Evolutionary conservation across 2,113 vertebrate genomes (phyloP).

Genomic region (Antechinus stuartii): DNA sequence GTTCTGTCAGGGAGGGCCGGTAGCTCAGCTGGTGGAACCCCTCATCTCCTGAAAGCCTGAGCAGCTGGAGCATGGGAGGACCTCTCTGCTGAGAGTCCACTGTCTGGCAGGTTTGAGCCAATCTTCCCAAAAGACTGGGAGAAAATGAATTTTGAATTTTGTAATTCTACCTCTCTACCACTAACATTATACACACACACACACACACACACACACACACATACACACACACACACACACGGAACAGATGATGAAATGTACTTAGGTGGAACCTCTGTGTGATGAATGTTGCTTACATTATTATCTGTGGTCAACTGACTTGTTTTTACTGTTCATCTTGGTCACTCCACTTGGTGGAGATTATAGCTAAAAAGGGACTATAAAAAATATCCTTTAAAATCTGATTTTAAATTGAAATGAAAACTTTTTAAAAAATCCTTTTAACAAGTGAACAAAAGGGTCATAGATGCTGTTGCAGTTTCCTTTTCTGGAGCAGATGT

Average conservation of each 20-base stretch:
- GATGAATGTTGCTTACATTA: not conserved
- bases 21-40: not conserved
- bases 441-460: no score
- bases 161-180: not conserved
- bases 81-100: not conserved
- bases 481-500: no score
- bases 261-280: not conserved
- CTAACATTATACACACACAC: no score
- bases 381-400: no score
- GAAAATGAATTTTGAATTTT: not conserved
- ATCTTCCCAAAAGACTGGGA: not conserved
- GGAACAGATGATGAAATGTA: not conserved
- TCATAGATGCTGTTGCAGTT: no score
- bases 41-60: not conserved
- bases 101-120: no score
- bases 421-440: no score
- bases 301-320: not conserved
- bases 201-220: no score
- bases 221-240: no score
- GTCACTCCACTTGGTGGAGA: no score
- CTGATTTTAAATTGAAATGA: no score
- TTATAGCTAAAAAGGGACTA: no score
- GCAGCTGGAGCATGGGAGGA: not conserved
- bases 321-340: not conserved
- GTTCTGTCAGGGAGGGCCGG: not conserved